phyloP scores from a whole-genome alignment of 64 coral and sea anemone species.

The Platygyra sinensis region DNA sequence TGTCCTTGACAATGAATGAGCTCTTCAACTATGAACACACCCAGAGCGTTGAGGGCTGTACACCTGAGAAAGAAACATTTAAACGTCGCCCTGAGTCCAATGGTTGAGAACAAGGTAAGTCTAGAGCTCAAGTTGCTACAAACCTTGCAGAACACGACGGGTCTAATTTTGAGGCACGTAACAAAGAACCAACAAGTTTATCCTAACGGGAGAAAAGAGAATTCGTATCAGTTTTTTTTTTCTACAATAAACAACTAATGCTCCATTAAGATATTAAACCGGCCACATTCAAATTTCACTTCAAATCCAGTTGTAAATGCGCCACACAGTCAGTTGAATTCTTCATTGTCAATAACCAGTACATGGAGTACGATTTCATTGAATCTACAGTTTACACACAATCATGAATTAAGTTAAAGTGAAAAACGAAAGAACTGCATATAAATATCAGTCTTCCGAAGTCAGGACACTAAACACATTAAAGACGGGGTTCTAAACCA shows the following conservation, averaged over 20 bases:
- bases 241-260: background rate
- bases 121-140: background rate
- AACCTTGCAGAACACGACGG: conserved; percentile 86
- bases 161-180: conserved; percentile 79
- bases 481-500: too few species aligned
- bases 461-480: too few species aligned
- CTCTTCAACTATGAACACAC: conserved; percentile 95
- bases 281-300: too few species aligned
- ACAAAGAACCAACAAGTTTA: conserved; percentile 68
- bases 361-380: too few species aligned
- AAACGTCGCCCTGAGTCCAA: background rate
- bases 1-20: conserved; percentile 90
- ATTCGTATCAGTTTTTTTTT: background rate
- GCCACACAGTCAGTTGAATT: too few species aligned
- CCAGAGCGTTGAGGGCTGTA: conserved; percentile 87
- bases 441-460: too few species aligned
- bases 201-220: conserved; percentile 43
- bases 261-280: too few species aligned
- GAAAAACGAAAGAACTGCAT: too few species aligned
- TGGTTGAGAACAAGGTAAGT: background rate
- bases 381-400: too few species aligned
- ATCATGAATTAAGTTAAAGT: too few species aligned
- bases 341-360: too few species aligned
- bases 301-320: too few species aligned
- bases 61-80: conserved; percentile 54